These are phyloP conservation scores for Thereva nobilitata DNA, from an alignment of 2,888 invertebrate species.

Conservation along the genomic window DNA sequence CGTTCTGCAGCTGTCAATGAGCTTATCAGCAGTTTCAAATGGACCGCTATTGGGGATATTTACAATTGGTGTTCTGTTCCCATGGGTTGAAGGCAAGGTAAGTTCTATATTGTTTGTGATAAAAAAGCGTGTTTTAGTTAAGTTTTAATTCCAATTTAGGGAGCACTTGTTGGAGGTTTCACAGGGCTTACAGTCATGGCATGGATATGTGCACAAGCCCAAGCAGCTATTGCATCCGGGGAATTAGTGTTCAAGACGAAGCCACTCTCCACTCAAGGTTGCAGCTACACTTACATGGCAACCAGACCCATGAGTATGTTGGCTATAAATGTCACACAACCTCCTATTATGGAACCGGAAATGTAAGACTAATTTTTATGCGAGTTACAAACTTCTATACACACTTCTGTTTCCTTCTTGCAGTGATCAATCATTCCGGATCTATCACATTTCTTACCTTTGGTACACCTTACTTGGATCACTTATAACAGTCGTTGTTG, in stretches of 20 bases:
- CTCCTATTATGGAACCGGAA: slow-evolving; percentile 30
- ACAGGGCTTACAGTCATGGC: slow-evolving; percentile 60
- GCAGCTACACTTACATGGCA: slow-evolving; percentile 60
- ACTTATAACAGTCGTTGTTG: slow-evolving; percentile 62
- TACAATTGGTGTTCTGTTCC: slow-evolving; percentile 69
- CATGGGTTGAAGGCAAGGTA: slow-evolving; percentile 68
- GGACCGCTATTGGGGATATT: slow-evolving; percentile 72
- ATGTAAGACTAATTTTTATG: slow-evolving; percentile 18
- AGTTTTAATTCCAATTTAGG: slow-evolving; percentile 49
- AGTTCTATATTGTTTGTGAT: slow-evolving; percentile 32
- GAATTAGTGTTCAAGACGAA: slow-evolving; percentile 59
- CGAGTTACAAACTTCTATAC: slow-evolving; percentile 8
- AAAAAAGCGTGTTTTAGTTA: slow-evolving; percentile 12
- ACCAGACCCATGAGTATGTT: slow-evolving; percentile 51
- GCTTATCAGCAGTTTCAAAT: slow-evolving; percentile 67
- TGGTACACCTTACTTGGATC: slow-evolving; percentile 74
- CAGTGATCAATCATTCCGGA: slow-evolving; percentile 48
- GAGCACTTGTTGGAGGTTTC: slow-evolving; percentile 62
- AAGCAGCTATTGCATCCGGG: slow-evolving; percentile 61
- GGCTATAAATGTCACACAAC: slow-evolving; percentile 48
- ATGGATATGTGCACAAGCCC: slow-evolving; percentile 63
- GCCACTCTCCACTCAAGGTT: slow-evolving; percentile 61
- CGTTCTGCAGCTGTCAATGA: slow-evolving; percentile 70
- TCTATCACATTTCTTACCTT: slow-evolving; percentile 76
- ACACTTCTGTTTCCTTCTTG: neutral